Evolutionary conservation across 2,113 vertebrate genomes (phyloP).

Genomic region (Odocoileus hemionus): DNA sequence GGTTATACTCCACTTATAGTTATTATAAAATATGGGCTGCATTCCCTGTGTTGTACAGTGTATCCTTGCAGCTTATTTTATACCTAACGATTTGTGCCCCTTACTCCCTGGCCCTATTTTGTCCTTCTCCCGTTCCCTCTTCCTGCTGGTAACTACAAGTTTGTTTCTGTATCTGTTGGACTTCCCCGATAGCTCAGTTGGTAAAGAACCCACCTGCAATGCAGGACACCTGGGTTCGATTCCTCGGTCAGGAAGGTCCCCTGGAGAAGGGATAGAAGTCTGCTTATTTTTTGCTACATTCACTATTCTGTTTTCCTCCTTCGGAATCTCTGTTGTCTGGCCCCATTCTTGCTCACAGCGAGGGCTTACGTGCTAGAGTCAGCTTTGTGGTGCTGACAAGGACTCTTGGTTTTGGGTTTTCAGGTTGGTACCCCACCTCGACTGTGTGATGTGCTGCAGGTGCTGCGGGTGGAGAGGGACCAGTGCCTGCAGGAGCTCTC

Average conservation of each 20-base stretch:
- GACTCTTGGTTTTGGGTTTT: conserved; percentile 27
- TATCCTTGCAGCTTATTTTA: not conserved
- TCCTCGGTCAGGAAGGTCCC: not conserved
- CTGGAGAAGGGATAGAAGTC: not conserved
- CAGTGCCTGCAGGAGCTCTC: conserved; percentile 78
- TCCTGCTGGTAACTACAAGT: not conserved
- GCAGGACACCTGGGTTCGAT: rapidly evolving
- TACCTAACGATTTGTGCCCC: not conserved
- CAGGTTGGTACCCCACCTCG: conserved; percentile 74
- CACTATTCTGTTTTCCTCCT: not conserved
- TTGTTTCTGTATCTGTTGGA: not conserved
- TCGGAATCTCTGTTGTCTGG: not conserved
- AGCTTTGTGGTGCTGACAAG: not conserved
- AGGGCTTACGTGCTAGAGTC: not conserved
- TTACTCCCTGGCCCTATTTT: not conserved
- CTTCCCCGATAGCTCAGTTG: not conserved
- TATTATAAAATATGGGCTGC: not conserved
- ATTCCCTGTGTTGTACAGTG: not conserved
- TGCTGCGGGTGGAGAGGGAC: conserved; percentile 82
- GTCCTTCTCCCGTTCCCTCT: not conserved
- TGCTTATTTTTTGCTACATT: not conserved
- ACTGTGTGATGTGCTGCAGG: conserved; percentile 81
- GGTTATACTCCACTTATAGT: not conserved
- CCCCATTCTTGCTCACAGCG: not conserved
- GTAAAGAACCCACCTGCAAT: not conserved